Evolutionary conservation across 2,888 invertebrate species (phyloP), one percentile per base, ranked within the genome.

Genomic region (Helobdella robusta): DNA sequence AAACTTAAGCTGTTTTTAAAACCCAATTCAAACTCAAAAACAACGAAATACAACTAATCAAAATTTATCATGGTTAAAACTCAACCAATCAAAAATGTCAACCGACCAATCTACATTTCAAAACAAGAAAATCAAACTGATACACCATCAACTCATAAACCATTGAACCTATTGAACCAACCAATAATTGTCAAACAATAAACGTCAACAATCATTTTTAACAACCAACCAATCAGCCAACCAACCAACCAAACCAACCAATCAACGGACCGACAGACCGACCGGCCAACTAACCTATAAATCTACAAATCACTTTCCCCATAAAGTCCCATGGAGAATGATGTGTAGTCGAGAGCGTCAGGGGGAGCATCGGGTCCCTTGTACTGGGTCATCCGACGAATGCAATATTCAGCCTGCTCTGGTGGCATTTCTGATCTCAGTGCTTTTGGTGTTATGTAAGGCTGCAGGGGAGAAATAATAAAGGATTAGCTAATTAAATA

Each of bases 331-430:
- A 94, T 94, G 77, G 95, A 94, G 86, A 99, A 99, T 74, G 94
- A 91, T 87, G 93, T 93, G 84, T 99, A 99, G 83, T 99, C 98
- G 73, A 95, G 87, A 66, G 95, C 91, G 74, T 91, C 92, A 69
- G 91, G 89, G 71, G 87, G 65, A 54, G 88, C 90, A 76, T 88
- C 89, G 70, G 87, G 85, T 73, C 92, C 97, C 80, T 89, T 89
- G 85, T 86, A 97, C 35, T 94, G 91, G 73, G 93, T 91, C 98
- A 98, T 98, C 81, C 95, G 87, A 82, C 92, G 90, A 81, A 98
- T 94, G 83, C 98, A 99, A 83, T 98, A 98, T 83, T 97, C 95
- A 59, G 98, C 98, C 84, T 98, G 97, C 82, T 98, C 97, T 70
- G 94, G 93, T 68, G 98, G 98, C 82, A 99, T 84, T 84, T 99